Evolutionary conservation across 2,888 invertebrate species (phyloP), one percentile per base, ranked within the genome.

Genomic region (Azorinus chamasolen): DNA sequence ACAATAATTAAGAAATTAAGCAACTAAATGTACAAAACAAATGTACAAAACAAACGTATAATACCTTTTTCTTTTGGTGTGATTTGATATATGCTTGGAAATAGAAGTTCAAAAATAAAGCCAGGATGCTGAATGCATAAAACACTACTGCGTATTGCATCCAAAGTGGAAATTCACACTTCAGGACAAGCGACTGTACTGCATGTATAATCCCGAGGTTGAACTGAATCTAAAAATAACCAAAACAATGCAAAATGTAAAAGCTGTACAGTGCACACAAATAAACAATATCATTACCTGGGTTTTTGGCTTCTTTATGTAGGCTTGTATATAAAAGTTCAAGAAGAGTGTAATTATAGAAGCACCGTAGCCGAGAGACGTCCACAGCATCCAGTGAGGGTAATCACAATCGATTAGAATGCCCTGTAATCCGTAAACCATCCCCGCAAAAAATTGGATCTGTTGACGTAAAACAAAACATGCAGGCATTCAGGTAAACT

Each of bases 341-440:
- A 96, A 96, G 95, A 98, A 98, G 57, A 98, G 95, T 95, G 97
- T 96, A 95, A 97, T 97, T 95, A 98, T 98, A 95, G 98, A 96
- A 83, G 97, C 96, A 1, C 97, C 98, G 93, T 98, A 98, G 95
- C 96, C 96, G 1, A 91, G 79, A 14, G 87, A 90, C 2, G 87
- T 82, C 79, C 85, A 89, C 73, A 87, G 84, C 89, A 91, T 91
- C 88, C 90, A 91, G 37, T 81, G 70, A 45, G 92, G 91, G 76
- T 85, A 91, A 39, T 87, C 85, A 74, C 92, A 92, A 20, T 87
- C 87, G 43, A 83, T 58, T 54, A 85, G 78, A 53, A 91, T 74
- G 74, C 84, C 83, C 68, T 90, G 87, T 25, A 90, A 58, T 55
- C 89, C 89, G 82, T 93, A 93, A 50, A 89, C 79, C 85, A 93